A percentile compares a stretch with the other conserved stretches of the same genome.
Conservation (phyloP, 2,888 invertebrate species). For the Tenodera sinensis region DNA sequence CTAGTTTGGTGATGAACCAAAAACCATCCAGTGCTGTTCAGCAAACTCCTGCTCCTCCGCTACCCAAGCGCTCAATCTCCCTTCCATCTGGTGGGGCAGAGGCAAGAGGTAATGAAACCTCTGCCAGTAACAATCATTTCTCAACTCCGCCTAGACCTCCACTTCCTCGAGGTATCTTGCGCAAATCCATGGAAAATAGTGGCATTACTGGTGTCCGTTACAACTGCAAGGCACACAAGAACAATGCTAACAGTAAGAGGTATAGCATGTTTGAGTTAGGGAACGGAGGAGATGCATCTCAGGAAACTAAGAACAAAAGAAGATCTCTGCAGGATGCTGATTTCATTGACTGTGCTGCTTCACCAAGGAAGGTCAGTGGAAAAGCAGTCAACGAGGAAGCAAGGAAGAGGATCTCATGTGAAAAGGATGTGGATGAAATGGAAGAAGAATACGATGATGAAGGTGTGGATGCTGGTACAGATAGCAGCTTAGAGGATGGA, state of each 20-base stretch:
- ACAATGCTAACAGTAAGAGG: slow-evolving; percentile 54
- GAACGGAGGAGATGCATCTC: slow-evolving; percentile 49
- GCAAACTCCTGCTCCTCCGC: slow-evolving; percentile 49
- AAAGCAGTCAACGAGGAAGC: neutral
- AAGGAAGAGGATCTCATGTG: slow-evolving; percentile 28
- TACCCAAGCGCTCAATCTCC: slow-evolving; percentile 67
- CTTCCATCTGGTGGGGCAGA: slow-evolving; percentile 48
- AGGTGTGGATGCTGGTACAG: slow-evolving; percentile 48
- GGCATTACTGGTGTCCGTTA: neutral
- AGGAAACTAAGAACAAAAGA: neutral
- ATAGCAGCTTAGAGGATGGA: slow-evolving; percentile 30
- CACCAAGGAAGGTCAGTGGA: neutral
- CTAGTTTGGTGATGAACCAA: slow-evolving; percentile 53
- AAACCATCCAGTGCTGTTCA: slow-evolving; percentile 47
- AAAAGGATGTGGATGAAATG: slow-evolving; percentile 45
- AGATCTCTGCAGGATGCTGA: slow-evolving; percentile 12
- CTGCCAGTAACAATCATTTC: slow-evolving; percentile 16
- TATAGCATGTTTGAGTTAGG: slow-evolving; percentile 80
- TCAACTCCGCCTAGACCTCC: slow-evolving; percentile 64
- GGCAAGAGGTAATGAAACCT: neutral
- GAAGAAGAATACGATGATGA: slow-evolving; percentile 56
- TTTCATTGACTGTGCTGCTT: neutral
- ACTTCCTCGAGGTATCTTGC: slow-evolving; percentile 67
- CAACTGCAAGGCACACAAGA: slow-evolving; percentile 49
- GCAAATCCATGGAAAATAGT: slow-evolving; percentile 55